Evolutionary conservation across 2,113 vertebrate species (phyloP).

Genomic region (Oceanites oceanicus): DNA sequence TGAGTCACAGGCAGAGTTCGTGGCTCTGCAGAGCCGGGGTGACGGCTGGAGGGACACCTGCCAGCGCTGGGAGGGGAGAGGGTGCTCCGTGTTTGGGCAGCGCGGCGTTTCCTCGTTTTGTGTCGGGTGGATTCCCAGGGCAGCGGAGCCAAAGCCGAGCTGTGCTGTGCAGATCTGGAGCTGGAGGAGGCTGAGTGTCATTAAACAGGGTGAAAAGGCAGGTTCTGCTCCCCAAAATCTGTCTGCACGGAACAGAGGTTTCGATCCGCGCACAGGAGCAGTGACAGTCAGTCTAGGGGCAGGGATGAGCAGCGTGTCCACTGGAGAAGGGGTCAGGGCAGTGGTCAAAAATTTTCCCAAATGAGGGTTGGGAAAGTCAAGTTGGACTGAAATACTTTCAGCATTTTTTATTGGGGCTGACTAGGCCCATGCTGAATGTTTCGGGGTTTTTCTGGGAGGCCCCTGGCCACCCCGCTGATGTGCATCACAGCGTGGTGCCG

Average conservation of each 20-base stretch:
- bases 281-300: neutral
- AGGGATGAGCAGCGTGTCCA: rapidly evolving
- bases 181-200: neutral
- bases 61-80: neutral
- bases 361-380: neutral
- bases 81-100: neutral
- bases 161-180: neutral
- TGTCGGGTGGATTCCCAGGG: neutral
- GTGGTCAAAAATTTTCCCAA: neutral
- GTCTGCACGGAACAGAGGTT: rapidly evolving
- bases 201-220: neutral
- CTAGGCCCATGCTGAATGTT: neutral
- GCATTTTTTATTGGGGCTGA: neutral
- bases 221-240: neutral
- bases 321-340: neutral
- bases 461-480: rapidly evolving
- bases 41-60: neutral
- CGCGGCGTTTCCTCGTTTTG: rapidly evolving
- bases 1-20: neutral
- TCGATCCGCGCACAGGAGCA: rapidly evolving
- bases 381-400: neutral
- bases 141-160: rapidly evolving
- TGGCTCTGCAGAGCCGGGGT: neutral
- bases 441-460: neutral
- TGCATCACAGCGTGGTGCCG: rapidly evolving